These are phyloP conservation scores for Coelopa frigida DNA, from an alignment of 1,140 invertebrate genomes.

Conservation along the genomic window DNA sequence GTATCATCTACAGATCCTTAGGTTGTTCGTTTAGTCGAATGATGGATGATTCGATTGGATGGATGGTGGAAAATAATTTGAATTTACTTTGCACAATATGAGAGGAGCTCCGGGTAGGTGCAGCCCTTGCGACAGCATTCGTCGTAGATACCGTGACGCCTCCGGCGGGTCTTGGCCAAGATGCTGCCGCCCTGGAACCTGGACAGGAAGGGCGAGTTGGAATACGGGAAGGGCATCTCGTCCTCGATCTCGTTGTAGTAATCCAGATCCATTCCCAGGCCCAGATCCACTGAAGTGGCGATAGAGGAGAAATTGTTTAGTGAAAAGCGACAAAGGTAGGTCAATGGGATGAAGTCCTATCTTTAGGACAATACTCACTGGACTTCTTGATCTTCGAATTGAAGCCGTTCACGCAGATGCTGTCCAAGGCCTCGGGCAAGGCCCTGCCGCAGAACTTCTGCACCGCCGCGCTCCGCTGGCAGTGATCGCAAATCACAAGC, in stretches of 20 bases:
- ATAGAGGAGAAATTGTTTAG: neutral
- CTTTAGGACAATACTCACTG: conserved; percentile 1
- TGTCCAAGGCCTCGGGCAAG: neutral
- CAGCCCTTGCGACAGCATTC: conserved; percentile 27
- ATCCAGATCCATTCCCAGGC: neutral
- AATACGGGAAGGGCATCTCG: neutral
- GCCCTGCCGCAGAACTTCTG: neutral
- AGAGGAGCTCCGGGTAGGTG: conserved; percentile 10
- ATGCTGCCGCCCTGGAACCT: conserved; percentile 15
- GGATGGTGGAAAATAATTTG: too few relatives aligned
- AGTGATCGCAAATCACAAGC: too few relatives aligned
- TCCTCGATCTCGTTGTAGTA: neutral
- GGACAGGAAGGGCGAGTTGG: conserved; percentile 12
- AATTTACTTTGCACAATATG: conserved; percentile 30
- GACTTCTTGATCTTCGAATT: conserved; percentile 7
- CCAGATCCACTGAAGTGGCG: neutral
- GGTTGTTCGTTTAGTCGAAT: too few relatives aligned
- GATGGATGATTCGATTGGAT: too few relatives aligned
- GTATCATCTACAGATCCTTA: too few relatives aligned
- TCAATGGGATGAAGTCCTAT: too few relatives aligned
- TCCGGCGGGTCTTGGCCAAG: conserved; percentile 21
- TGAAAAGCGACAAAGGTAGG: neutral
- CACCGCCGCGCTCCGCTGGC: neutral
- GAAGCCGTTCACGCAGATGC: conserved; percentile 2
- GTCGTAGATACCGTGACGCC: conserved; percentile 27